phyloP scores from a whole-genome alignment of 2,888 invertebrate species.

The Caenorhabditis auriculariae region DNA sequence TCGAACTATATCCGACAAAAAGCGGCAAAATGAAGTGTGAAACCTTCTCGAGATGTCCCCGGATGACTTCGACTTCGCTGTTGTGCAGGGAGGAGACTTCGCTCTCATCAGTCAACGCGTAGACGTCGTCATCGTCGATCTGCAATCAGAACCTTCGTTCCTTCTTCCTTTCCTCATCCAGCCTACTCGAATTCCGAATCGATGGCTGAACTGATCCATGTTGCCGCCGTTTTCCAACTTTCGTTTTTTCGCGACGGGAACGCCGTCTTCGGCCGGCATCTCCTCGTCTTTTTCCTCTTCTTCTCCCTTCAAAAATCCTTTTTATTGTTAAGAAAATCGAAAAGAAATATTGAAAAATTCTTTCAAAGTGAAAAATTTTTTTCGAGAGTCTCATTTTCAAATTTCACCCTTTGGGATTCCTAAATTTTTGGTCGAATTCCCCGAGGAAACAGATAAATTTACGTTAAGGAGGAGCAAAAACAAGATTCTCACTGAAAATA shows the following conservation, averaged over 20 bases:
- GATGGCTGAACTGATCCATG: conserved; percentile 60
- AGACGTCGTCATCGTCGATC: conserved; percentile 47
- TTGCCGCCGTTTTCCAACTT: conserved; percentile 38
- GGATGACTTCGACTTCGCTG: conserved; percentile 49
- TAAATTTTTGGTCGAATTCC: too few relatives aligned
- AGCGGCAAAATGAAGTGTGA: too few relatives aligned
- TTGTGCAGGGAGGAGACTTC: conserved; percentile 61
- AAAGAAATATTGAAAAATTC: too few relatives aligned
- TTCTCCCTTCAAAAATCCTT: conserved; percentile 11
- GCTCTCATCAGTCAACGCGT: conserved; percentile 59
- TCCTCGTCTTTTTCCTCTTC: conserved; percentile 17
- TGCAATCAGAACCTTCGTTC: too few relatives aligned
- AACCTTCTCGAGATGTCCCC: conserved; percentile 54
- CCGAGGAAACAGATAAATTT: too few relatives aligned
- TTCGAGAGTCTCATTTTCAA: too few relatives aligned
- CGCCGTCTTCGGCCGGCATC: conserved; percentile 7
- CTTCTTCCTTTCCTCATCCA: too few relatives aligned
- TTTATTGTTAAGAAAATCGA: neutral
- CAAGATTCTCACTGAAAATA: too few relatives aligned
- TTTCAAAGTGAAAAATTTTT: too few relatives aligned
- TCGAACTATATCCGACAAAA: too few relatives aligned
- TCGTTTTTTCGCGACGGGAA: conserved; percentile 39
- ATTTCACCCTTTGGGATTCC: too few relatives aligned
- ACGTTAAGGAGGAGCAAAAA: too few relatives aligned
- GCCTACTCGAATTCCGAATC: conserved; percentile 52